Conservation (phyloP, 2,797 vertebrate genomes). For the Psittacula derbiana region DNA sequence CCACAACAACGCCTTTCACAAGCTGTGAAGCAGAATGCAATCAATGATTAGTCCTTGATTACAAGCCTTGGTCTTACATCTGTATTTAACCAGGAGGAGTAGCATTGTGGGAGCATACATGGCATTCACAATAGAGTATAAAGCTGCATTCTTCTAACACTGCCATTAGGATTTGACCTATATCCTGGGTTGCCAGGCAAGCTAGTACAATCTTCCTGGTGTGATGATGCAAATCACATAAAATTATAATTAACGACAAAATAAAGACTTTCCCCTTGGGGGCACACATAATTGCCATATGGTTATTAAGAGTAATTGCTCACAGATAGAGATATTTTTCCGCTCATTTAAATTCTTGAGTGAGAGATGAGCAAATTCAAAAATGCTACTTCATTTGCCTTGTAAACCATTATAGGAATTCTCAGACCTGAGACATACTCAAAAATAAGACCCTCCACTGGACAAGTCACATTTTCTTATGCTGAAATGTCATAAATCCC, state of each 20-base stretch:
- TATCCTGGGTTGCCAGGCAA: constrained; percentile 45
- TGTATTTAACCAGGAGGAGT: constrained; percentile 50
- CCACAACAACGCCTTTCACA: constrained; percentile 60
- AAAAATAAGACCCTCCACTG: neutral
- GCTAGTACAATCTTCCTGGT: constrained; percentile 8
- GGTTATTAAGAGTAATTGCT: constrained; percentile 60
- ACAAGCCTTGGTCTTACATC: constrained; percentile 52
- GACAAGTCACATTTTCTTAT: neutral
- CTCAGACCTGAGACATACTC: neutral
- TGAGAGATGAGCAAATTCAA: neutral
- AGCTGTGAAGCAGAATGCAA: constrained; percentile 61
- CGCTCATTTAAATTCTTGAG: neutral
- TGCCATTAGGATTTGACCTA: constrained; percentile 46
- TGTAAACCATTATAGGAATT: neutral
- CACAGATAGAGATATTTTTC: constrained; percentile 45
- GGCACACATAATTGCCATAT: constrained; percentile 47
- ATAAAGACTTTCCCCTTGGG: constrained; percentile 46
- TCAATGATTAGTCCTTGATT: constrained; percentile 61
- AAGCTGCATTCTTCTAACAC: constrained; percentile 22
- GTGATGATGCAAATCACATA: constrained; percentile 50
- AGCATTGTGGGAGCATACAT: constrained; percentile 2
- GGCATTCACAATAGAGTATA: neutral
- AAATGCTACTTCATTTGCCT: neutral
- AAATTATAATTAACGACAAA: constrained; percentile 64
- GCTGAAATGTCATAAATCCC: neutral